Evolutionary conservation across 2,888 invertebrate genomes (phyloP), one percentile per base, ranked within the genome.

Genomic region (Calameuta filiformis): DNA sequence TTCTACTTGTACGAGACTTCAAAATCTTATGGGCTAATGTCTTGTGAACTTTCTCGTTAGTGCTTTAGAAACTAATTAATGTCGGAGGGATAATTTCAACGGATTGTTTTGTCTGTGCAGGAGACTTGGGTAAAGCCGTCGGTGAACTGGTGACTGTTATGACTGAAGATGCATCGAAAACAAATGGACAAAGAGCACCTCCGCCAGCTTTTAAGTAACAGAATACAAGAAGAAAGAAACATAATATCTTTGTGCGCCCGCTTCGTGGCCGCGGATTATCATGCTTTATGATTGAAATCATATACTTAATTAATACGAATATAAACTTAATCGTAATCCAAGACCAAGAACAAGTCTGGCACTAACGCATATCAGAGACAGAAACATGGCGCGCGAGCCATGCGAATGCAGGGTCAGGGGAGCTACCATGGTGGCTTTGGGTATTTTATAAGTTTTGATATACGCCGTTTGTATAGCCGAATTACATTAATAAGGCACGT

Each of bases 111-210:
- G 2, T 56, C 56, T 85, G 93, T 92, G 75, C 93, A 95, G 97
- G 96, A 91, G 97, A 97, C 92, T 93, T 98, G 84, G 97, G 97
- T 79, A 95, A 95, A 92, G 97, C 97, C 79, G 96, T 98, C 85
- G 97, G 97, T 88, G 96, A 96, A 89, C 93, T 98, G 88, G 98
- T 98, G 83, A 96, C 96, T 73, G 97, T 97, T 76, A 97, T 98
- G 94, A 96, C 96, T 73, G 96, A 97, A 89, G 97, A 97, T 79
- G 78, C 87, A 77, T 79, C 86, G 74, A 87, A 85, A 77, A 85
- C 88, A 76, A 91, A 91, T 77, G 90, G 90, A 69, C 89, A 89
- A 80, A 85, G 90, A 81, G 87, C 89, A 35, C 88, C 90, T 76
- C 90, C 90, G 73, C 91, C 91, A 40, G 90, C 89, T 82, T 91